Evolutionary conservation across 2,113 vertebrate genomes (phyloP).

Genomic region (Etia nguti): DNA sequence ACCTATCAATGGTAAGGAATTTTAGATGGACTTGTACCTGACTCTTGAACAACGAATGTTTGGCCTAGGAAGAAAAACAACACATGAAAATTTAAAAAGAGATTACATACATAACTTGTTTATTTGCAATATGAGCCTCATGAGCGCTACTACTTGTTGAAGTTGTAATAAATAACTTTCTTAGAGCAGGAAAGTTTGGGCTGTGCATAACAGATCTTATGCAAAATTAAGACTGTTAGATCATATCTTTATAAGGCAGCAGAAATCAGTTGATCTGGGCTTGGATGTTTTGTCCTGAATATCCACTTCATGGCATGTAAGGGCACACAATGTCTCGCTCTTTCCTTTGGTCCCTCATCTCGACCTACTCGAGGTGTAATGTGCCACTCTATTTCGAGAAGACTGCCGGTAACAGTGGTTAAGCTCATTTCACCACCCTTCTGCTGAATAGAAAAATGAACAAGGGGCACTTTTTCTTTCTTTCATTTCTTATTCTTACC

Average conservation of each 20-base stretch:
- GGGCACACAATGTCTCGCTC: neutral
- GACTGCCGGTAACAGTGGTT: conserved; percentile 18
- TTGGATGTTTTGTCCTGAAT: neutral
- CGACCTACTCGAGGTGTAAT: conserved; percentile 14
- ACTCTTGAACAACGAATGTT: neutral
- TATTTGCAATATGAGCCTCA: neutral
- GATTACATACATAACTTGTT: neutral
- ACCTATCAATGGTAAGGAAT: conserved; percentile 86
- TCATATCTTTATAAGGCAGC: neutral
- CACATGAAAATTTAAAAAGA: neutral
- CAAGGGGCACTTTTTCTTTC: neutral
- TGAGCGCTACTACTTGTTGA: neutral
- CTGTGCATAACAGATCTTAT: neutral
- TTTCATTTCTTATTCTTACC: conserved; percentile 9
- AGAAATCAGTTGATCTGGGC: neutral
- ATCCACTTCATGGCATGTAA: conserved; percentile 2
- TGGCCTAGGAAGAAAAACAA: neutral
- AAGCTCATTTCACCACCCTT: conserved; percentile 54
- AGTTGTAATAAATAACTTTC: neutral
- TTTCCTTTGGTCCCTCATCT: conserved; percentile 24
- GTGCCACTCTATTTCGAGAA: conserved; percentile 31
- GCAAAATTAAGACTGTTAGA: neutral
- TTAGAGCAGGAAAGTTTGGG: neutral
- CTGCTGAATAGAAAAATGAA: conserved; percentile 49
- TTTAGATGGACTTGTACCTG: neutral